Conservation (phyloP, 2,113 vertebrate genomes). For the Muntiacus muntjak region DNA sequence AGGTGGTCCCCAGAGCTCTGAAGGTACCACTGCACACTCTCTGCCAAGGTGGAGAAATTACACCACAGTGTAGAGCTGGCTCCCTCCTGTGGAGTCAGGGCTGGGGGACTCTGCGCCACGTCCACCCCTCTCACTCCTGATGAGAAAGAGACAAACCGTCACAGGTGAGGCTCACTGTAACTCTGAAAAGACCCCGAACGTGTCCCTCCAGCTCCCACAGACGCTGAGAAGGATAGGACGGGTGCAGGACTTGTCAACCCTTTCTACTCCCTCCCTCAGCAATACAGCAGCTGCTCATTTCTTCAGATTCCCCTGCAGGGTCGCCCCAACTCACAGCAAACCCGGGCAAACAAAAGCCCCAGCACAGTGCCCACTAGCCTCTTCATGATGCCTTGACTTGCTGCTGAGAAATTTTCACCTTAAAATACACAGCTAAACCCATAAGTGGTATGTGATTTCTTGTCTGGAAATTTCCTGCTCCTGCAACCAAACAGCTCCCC, state of each 20-base stretch:
- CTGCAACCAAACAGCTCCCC: background rate
- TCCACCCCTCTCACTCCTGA: constrained; percentile 45
- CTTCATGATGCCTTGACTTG: background rate
- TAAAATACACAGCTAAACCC: background rate
- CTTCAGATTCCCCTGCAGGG: background rate
- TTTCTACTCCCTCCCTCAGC: background rate
- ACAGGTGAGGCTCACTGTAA: background rate
- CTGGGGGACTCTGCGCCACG: constrained; percentile 23
- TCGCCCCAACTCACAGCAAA: background rate
- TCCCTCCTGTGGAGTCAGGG: constrained; percentile 36
- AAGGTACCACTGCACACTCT: background rate
- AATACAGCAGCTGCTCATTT: background rate
- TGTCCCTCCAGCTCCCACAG: background rate
- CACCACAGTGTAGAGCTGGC: background rate
- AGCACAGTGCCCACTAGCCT: background rate
- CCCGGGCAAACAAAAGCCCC: background rate
- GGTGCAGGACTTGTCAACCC: background rate
- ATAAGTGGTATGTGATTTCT: background rate
- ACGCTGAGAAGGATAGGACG: background rate
- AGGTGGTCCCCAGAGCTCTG: background rate
- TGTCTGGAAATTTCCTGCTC: background rate
- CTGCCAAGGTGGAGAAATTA: background rate
- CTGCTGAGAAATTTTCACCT: background rate
- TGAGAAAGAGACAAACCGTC: background rate
- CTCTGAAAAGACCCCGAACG: background rate